Conservation (phyloP, 2,113 vertebrate species). For the Rhineura floridana region DNA sequence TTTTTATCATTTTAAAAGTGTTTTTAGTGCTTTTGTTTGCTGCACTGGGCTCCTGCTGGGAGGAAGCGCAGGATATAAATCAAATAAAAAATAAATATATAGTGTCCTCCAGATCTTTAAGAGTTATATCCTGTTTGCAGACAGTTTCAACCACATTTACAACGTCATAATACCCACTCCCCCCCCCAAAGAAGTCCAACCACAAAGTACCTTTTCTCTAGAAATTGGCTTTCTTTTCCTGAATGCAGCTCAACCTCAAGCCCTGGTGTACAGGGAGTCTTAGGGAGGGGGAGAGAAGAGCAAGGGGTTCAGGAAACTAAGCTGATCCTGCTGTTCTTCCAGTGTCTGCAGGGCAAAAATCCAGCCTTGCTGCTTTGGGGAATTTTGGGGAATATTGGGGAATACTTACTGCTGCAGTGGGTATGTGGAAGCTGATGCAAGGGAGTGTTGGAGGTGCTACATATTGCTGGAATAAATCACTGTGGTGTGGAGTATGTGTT, state of each 20-base stretch:
- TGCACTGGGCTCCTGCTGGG: no score
- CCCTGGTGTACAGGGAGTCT: no score
- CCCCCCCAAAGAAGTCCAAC: no score
- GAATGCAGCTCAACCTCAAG: no score
- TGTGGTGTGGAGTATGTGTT: neutral
- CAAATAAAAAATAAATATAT: no score
- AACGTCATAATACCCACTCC: neutral
- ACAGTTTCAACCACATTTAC: neutral
- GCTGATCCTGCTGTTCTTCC: neutral
- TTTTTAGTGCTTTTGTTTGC: no score
- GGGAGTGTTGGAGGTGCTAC: neutral
- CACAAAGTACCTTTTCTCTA: neutral
- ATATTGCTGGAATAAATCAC: neutral
- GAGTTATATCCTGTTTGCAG: neutral
- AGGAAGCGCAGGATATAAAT: no score
- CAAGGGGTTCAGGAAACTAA: neutral
- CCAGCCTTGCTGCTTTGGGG: neutral
- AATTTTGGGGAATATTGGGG: no score
- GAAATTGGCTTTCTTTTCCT: neutral
- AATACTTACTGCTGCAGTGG: neutral
- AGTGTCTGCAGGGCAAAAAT: neutral
- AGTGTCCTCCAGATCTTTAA: neutral
- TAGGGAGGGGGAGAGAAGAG: neutral
- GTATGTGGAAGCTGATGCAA: neutral
- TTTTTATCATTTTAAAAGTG: no score